phyloP scores from a whole-genome alignment of 2,888 invertebrate genomes.

The Drosophila kanekoi region DNA sequence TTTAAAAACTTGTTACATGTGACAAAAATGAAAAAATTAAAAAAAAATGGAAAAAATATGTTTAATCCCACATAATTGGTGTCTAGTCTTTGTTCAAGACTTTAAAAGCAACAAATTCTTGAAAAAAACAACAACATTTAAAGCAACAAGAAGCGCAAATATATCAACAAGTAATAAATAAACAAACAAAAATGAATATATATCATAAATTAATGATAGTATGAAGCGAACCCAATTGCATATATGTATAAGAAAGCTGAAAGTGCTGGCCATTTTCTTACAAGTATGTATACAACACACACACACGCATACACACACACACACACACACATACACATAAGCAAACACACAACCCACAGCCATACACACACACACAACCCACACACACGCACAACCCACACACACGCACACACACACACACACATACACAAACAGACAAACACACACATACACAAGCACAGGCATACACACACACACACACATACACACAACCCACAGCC shows the following conservation, averaged over 20 bases:
- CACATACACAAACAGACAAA: conserved; percentile 18
- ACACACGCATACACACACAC: conserved; percentile 29
- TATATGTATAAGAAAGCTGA: conserved; percentile 77
- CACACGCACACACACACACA: conserved; percentile 4
- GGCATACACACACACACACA: too few species aligned
- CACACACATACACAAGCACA: neutral
- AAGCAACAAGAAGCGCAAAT: conserved; percentile 23
- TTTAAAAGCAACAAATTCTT: conserved; percentile 79
- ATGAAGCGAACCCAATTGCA: conserved; percentile 51
- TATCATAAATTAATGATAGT: conserved; percentile 7
- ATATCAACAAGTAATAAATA: conserved; percentile 36
- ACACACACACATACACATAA: neutral
- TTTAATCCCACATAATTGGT: conserved; percentile 78
- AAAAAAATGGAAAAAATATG: conserved; percentile 43
- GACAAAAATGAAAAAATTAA: conserved; percentile 29
- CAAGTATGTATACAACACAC: conserved; percentile 43
- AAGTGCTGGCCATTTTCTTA: conserved; percentile 85
- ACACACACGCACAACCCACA: neutral
- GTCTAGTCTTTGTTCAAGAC: conserved; percentile 83
- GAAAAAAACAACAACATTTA: conserved; percentile 19
- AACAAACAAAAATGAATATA: conserved; percentile 38
- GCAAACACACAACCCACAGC: conserved; percentile 18
- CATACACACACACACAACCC: conserved; percentile 5
- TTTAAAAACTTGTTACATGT: conserved; percentile 45
- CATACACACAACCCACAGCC: too few species aligned